phyloP scores from a whole-genome alignment of 2,797 vertebrate species.

The Microcaecilia unicolor region DNA sequence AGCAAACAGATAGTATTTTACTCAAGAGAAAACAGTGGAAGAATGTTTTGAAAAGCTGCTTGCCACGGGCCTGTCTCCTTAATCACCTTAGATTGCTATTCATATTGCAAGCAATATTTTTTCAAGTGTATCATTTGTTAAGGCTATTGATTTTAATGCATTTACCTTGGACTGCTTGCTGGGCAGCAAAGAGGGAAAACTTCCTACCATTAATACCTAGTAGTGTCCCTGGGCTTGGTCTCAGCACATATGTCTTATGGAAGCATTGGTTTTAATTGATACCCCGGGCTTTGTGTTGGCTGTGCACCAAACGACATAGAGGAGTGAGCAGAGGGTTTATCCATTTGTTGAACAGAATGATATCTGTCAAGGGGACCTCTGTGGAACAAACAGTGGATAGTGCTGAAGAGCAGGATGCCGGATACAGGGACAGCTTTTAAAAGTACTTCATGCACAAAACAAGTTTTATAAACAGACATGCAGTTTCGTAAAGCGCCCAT shows the following conservation, averaged over 20 bases:
- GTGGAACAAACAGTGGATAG: too few relatives aligned
- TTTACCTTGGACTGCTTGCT: background rate
- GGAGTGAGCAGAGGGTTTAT: background rate
- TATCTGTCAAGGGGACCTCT: background rate
- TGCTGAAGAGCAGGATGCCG: too few relatives aligned
- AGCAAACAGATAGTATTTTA: background rate
- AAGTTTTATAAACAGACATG: too few relatives aligned
- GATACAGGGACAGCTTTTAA: too few relatives aligned
- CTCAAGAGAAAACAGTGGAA: background rate
- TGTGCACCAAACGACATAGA: background rate
- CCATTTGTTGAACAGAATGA: background rate
- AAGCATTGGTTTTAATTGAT: background rate
- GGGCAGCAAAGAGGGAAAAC: background rate
- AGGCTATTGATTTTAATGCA: slow-evolving; percentile 4
- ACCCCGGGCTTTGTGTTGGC: background rate
- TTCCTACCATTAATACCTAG: background rate
- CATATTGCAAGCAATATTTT: background rate
- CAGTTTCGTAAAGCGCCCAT: too few relatives aligned
- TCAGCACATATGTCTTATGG: background rate
- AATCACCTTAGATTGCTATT: background rate
- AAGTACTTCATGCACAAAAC: too few relatives aligned
- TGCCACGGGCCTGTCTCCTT: too few relatives aligned
- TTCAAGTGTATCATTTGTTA: background rate
- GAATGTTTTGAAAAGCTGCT: background rate
- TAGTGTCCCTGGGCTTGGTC: background rate